Conservation (phyloP, 2,888 invertebrate genomes). For the Hyppa rectilinea region DNA sequence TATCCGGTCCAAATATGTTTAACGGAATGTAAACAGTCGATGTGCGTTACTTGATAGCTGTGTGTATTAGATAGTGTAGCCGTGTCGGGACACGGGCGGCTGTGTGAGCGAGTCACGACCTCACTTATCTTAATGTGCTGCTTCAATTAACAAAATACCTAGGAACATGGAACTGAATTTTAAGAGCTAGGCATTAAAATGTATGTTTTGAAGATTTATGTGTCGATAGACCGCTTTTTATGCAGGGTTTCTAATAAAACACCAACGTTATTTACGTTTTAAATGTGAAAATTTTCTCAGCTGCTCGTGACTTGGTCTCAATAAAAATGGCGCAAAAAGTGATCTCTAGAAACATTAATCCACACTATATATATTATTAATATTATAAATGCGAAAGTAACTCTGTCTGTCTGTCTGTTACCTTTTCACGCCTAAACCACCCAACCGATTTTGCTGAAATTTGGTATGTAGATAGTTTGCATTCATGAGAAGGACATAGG, state of each 20-base stretch:
- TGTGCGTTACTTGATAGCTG: slow-evolving; percentile 60
- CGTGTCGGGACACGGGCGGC: slow-evolving; percentile 49
- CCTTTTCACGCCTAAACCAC: too few species aligned
- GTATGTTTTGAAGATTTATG: slow-evolving; percentile 42
- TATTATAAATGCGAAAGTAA: too few species aligned
- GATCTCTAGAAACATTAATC: slow-evolving; percentile 54
- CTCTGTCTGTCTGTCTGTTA: too few species aligned
- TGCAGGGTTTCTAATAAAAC: slow-evolving; percentile 4
- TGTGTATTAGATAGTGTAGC: slow-evolving; percentile 66
- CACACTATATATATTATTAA: too few species aligned
- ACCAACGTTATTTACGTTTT: slow-evolving; percentile 6
- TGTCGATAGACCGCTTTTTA: slow-evolving; percentile 26
- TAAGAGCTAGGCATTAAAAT: slow-evolving; percentile 52
- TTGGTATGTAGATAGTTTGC: too few species aligned
- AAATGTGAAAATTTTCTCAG: slow-evolving; percentile 22
- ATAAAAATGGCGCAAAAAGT: slow-evolving; percentile 57
- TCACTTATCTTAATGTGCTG: slow-evolving; percentile 69
- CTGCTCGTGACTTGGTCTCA: slow-evolving; percentile 26
- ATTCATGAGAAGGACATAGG: too few species aligned
- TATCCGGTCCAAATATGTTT: slow-evolving; percentile 70
- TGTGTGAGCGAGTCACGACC: slow-evolving; percentile 71
- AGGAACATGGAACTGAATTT: slow-evolving; percentile 55
- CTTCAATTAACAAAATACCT: slow-evolving; percentile 65
- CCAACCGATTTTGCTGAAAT: too few species aligned
- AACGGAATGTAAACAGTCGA: slow-evolving; percentile 72